Base-by-base conservation (phyloP, 1,140 invertebrate species). In the Elysia chlorotica region DNA sequence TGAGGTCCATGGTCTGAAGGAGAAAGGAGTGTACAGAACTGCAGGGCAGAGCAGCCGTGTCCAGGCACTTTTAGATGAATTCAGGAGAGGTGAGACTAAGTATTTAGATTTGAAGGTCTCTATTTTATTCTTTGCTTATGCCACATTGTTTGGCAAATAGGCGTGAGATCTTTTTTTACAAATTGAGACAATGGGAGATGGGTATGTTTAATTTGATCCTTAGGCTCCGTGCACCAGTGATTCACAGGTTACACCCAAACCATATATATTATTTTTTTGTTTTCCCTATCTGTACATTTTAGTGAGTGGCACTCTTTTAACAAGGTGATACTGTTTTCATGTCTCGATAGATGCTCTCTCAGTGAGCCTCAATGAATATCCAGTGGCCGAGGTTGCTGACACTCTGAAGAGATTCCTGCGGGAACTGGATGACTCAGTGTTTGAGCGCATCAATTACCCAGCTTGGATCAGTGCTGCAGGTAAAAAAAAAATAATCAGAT, bases 341-440 rank as follows among this genome's bases (percentile, higher is more conserved):
- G 14, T 36, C 72, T 6, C 19, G 38, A 1, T 71, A 87, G 94
- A 96, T 88, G 93, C 94, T 28, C 95, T 93, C 90, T 90, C 91
- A 23, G 93, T 95, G 1, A 92, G 94, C 85, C 90, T 97, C 5
- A 90, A 91, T 37, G 91, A 92, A 30, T 94, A 93, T 80, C 91
- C 91, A 0, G 94, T 95, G 78, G 93, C 96, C 86, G 95, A 96
- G 80, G 94, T 96, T 1, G 93, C 94, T 2, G 93, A 92, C 36
- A 93, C 92, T 6, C 86, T 96, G 0, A 96, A 96, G 83, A 88
- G 93, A 77, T 96, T 95, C 82, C 92, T 96, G 78, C 88, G 94
- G 56, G 92, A 93, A 78, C 78, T 87, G 33, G 76, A 82, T 23
- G 84, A 86, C 14, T 85, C 86, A 17, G 68, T 87, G 21, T 77